A percentile compares a stretch with the other conserved stretches of the same genome.
phyloP scores from a whole-genome alignment of 2,113 vertebrate species.

The Ictidomys tridecemlineatus region DNA sequence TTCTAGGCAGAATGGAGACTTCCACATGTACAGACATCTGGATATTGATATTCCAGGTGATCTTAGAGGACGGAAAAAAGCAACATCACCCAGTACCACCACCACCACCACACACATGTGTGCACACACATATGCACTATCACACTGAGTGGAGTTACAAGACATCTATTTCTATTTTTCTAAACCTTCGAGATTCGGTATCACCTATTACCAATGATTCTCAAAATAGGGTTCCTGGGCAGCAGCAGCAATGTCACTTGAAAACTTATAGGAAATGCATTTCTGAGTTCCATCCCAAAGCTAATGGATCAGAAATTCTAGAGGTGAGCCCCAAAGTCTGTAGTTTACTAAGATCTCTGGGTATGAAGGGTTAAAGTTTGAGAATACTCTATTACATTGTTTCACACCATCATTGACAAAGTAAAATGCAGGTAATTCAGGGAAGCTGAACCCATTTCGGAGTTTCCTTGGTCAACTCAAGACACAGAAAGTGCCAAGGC shows the following conservation, averaged over 20 bases:
- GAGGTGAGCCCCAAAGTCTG: not conserved
- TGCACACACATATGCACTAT: not conserved
- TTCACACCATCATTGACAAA: not conserved
- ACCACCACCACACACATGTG: too few relatives aligned
- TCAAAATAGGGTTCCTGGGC: not conserved
- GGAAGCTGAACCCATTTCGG: not conserved
- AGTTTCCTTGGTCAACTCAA: not conserved
- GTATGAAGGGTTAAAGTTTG: not conserved
- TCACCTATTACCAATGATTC: not conserved
- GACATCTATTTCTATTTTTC: not conserved
- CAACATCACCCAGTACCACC: not conserved
- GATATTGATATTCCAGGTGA: not conserved
- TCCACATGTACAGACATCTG: accelerated
- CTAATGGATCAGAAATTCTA: not conserved
- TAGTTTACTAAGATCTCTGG: not conserved
- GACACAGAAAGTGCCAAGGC: not conserved
- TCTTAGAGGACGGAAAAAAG: not conserved
- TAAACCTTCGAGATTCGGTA: not conserved
- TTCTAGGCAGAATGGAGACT: not conserved
- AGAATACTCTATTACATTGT: not conserved
- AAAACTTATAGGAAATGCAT: not conserved
- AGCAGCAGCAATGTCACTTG: not conserved
- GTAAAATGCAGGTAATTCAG: not conserved
- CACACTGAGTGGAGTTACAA: not conserved
- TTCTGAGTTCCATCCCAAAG: not conserved